These are phyloP conservation scores for Hypsopygia costalis DNA, from an alignment of 2,888 invertebrate genomes.

Conservation along the genomic window DNA sequence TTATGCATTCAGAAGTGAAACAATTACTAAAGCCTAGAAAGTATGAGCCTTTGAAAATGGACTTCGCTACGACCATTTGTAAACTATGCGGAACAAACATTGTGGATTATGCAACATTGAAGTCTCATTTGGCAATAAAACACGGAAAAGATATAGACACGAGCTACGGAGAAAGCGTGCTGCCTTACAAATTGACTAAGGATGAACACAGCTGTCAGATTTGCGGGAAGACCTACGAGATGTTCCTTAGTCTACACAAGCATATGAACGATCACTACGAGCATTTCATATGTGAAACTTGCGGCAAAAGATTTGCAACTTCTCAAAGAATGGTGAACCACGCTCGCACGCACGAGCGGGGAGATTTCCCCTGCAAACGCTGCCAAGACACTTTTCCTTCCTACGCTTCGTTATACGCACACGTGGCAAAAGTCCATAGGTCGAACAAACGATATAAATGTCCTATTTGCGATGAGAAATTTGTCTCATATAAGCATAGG, in stretches of 20 bases:
- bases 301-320: slow-evolving; percentile 66
- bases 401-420: slow-evolving; percentile 55
- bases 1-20: slow-evolving; percentile 44
- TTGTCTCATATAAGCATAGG: slow-evolving; percentile 63
- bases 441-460: slow-evolving; percentile 68
- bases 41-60: slow-evolving; percentile 69
- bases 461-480: slow-evolving; percentile 69
- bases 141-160: slow-evolving; percentile 55
- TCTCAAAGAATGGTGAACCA: slow-evolving; percentile 66
- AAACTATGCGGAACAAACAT: slow-evolving; percentile 51
- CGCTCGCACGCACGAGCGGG: slow-evolving; percentile 56
- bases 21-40: slow-evolving; percentile 53
- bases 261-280: slow-evolving; percentile 74
- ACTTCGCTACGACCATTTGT: slow-evolving; percentile 52
- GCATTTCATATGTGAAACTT: slow-evolving; percentile 69
- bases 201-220: slow-evolving; percentile 63
- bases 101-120: slow-evolving; percentile 47
- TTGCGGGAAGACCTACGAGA: slow-evolving; percentile 65
- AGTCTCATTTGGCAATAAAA: slow-evolving; percentile 45
- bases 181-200: slow-evolving; percentile 65
- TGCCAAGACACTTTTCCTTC: slow-evolving; percentile 55
- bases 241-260: slow-evolving; percentile 66
- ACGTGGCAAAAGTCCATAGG: slow-evolving; percentile 58
- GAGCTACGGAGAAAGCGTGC: slow-evolving; percentile 57
- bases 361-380: slow-evolving; percentile 61